Conservation (phyloP, 2,888 invertebrate genomes). For the Merodon equestris region DNA sequence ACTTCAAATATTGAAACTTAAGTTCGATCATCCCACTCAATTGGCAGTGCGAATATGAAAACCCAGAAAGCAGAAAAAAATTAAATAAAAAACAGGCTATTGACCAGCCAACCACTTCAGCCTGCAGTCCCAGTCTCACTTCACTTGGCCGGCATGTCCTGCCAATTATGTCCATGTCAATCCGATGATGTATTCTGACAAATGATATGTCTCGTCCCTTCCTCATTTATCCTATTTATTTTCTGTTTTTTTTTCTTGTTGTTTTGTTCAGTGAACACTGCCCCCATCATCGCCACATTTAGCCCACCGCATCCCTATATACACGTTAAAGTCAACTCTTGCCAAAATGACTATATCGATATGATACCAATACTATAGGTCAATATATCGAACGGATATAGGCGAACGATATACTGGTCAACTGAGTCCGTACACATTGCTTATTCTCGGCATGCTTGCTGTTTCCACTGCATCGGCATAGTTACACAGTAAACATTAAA, state of each 20-base stretch:
- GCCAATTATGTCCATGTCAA: constrained; percentile 30
- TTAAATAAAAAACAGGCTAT: neutral
- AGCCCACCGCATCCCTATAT: too few species aligned
- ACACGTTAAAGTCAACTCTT: neutral
- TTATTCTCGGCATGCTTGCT: constrained; percentile 40
- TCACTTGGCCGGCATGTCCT: neutral
- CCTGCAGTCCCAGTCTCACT: neutral
- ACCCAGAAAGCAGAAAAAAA: too few species aligned
- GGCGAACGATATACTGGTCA: constrained; percentile 2
- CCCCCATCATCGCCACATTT: neutral
- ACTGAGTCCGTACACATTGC: constrained; percentile 22
- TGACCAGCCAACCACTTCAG: neutral
- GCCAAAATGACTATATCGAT: constrained; percentile 11
- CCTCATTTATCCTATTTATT: neutral
- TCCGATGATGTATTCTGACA: constrained; percentile 28
- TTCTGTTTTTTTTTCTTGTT: constrained; percentile 1
- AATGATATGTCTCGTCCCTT: constrained; percentile 24
- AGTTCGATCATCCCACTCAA: neutral
- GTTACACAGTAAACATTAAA: constrained; percentile 38
- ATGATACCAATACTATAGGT: neutral
- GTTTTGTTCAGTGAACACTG: neutral
- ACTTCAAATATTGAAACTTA: neutral
- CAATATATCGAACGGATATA: neutral
- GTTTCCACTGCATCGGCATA: constrained; percentile 19
- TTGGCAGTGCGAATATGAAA: too few species aligned